These are phyloP conservation scores for Sarcophaga peregrina DNA, from an alignment of 1,140 invertebrate genomes.

Conservation along the genomic window DNA sequence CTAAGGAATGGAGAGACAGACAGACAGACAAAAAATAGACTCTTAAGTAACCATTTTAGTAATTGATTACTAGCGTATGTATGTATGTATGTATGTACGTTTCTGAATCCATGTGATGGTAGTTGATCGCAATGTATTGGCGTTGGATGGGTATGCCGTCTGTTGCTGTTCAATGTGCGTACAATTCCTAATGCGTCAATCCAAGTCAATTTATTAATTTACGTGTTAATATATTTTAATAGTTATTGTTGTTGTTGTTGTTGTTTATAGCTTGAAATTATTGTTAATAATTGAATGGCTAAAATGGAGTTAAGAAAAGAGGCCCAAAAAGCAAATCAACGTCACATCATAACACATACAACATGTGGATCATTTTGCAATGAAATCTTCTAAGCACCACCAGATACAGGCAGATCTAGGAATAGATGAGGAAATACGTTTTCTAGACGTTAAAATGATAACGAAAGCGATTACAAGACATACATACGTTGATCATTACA, in stretches of 20 bases:
- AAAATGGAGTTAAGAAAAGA: background rate
- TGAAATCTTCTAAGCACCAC: too few relatives aligned
- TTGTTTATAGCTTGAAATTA: background rate
- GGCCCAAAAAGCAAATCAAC: background rate
- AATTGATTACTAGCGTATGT: too few relatives aligned
- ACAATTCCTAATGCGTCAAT: constrained; percentile 48
- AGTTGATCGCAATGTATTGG: background rate
- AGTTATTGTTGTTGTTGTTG: background rate
- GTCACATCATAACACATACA: background rate
- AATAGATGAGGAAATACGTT: too few relatives aligned
- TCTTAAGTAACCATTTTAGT: too few relatives aligned
- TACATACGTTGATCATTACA: too few relatives aligned
- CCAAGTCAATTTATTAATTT: constrained; percentile 34
- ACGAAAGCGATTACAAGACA: too few relatives aligned
- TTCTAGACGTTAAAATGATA: too few relatives aligned
- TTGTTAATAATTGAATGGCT: background rate
- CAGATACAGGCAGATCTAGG: too few relatives aligned
- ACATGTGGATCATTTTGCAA: background rate
- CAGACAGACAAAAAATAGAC: too few relatives aligned
- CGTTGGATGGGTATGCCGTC: background rate
- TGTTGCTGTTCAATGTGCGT: background rate
- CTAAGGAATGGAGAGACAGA: too few relatives aligned
- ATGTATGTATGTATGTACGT: too few relatives aligned
- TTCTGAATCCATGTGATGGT: background rate
- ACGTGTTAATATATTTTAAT: constrained; percentile 37